Conservation (phyloP, 2,113 vertebrate species). For the Dasyurus viverrinus region DNA sequence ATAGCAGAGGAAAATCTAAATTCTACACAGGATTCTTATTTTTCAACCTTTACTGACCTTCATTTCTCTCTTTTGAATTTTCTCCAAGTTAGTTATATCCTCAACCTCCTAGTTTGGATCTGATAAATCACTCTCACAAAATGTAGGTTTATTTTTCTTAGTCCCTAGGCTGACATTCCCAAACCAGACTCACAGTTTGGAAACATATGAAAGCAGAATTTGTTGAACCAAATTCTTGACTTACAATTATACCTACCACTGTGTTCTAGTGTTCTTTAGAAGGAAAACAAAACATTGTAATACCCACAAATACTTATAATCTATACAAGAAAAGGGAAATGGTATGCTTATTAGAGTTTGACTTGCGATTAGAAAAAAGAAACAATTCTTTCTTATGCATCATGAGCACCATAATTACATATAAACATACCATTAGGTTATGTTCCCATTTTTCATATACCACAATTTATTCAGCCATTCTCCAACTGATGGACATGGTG, state of each 20-base stretch:
- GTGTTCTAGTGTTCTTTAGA: neutral
- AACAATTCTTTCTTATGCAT: neutral
- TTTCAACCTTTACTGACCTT: neutral
- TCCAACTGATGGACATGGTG: too few species aligned
- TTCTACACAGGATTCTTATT: neutral
- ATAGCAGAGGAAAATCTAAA: neutral
- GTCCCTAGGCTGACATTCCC: neutral
- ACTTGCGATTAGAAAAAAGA: neutral
- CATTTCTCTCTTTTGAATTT: constrained; percentile 23
- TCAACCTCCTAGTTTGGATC: neutral
- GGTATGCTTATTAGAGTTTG: neutral
- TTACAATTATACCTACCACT: neutral
- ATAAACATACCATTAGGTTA: neutral
- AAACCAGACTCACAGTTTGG: neutral
- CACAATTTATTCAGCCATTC: too few species aligned
- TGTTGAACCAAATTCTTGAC: neutral
- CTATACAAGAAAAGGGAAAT: neutral
- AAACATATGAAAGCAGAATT: neutral
- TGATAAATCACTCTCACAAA: neutral
- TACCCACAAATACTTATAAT: neutral
- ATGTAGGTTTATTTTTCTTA: neutral
- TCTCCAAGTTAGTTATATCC: neutral
- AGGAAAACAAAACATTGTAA: neutral
- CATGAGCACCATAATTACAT: neutral
- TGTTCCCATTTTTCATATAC: neutral